Percentiles rank a stretch among this genome's conserved stretches.
Conservation (phyloP, 2,797 vertebrate genomes). For the Nasua narica region DNA sequence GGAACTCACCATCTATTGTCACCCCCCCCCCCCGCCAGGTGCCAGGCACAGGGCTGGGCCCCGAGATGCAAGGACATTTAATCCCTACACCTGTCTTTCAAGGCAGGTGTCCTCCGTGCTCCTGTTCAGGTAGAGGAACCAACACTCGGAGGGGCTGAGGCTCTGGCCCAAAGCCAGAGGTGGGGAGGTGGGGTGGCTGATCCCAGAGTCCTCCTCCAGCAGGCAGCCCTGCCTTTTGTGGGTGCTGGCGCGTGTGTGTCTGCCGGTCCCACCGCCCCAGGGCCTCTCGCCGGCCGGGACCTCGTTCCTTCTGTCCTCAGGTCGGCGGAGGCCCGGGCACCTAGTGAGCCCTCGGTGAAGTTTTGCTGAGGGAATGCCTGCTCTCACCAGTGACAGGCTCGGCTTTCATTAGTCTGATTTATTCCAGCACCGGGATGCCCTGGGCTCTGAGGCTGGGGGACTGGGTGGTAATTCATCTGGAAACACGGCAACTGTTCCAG, state of each 20-base stretch:
- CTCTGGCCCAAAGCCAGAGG: background rate
- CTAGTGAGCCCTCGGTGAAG: background rate
- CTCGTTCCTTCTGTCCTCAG: background rate
- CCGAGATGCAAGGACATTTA: fast-evolving
- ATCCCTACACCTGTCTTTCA: background rate
- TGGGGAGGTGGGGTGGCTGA: background rate
- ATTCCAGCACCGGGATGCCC: background rate
- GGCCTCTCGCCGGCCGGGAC: background rate
- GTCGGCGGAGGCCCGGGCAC: background rate
- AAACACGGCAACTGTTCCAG: background rate
- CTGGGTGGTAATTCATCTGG: slow-evolving; percentile 45
- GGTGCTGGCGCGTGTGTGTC: background rate
- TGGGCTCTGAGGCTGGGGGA: background rate
- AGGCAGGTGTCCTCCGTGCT: background rate
- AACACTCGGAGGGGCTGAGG: background rate
- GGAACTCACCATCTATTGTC: background rate
- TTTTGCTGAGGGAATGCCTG: background rate
- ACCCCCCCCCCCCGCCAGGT: background rate
- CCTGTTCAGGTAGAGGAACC: background rate
- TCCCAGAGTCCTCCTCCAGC: background rate
- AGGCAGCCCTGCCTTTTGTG: background rate
- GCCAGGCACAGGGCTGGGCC: background rate
- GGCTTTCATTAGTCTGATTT: slow-evolving; percentile 60
- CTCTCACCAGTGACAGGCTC: slow-evolving; percentile 7
- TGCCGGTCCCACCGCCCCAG: fast-evolving